A percentile compares a stretch with the other conserved stretches of the same genome.
phyloP scores from a whole-genome alignment of 2,888 invertebrate genomes.

The Muscina levida region DNA sequence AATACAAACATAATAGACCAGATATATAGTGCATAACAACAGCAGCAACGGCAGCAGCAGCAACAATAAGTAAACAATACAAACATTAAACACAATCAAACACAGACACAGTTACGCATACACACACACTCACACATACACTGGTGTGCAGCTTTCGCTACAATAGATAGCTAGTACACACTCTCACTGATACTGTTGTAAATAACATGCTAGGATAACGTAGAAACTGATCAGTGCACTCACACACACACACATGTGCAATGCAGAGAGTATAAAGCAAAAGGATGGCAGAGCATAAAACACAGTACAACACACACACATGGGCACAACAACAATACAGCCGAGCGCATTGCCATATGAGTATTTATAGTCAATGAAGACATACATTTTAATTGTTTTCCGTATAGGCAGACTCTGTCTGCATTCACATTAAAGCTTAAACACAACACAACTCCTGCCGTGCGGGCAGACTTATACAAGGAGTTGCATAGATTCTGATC shows the following conservation, averaged over 20 bases:
- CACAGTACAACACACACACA: background rate
- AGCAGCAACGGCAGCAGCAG: conserved; percentile 8
- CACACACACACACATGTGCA: conserved; percentile 8
- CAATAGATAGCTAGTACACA: conserved; percentile 48
- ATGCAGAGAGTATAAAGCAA: conserved; percentile 7
- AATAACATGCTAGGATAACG: background rate
- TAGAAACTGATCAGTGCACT: background rate
- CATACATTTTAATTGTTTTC: conserved; percentile 67
- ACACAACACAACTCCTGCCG: conserved; percentile 4
- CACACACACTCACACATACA: conserved; percentile 1
- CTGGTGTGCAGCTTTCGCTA: conserved; percentile 20
- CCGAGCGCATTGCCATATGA: conserved; percentile 37
- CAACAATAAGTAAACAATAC: conserved; percentile 49
- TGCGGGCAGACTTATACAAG: background rate
- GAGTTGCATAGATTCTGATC: conserved; percentile 33
- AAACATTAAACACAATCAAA: conserved; percentile 36
- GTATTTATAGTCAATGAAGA: conserved; percentile 65
- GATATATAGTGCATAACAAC: conserved; percentile 48
- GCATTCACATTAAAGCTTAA: conserved; percentile 35
- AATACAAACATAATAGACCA: conserved; percentile 58
- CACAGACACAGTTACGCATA: conserved; percentile 3
- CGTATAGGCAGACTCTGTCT: conserved; percentile 53
- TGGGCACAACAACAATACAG: background rate
- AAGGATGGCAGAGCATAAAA: background rate
- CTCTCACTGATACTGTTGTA: conserved; percentile 18